Percentiles rank a stretch among this genome's conserved stretches.
phyloP scores from a whole-genome alignment of 1,140 invertebrate genomes.

The Drosophila sucinea region DNA sequence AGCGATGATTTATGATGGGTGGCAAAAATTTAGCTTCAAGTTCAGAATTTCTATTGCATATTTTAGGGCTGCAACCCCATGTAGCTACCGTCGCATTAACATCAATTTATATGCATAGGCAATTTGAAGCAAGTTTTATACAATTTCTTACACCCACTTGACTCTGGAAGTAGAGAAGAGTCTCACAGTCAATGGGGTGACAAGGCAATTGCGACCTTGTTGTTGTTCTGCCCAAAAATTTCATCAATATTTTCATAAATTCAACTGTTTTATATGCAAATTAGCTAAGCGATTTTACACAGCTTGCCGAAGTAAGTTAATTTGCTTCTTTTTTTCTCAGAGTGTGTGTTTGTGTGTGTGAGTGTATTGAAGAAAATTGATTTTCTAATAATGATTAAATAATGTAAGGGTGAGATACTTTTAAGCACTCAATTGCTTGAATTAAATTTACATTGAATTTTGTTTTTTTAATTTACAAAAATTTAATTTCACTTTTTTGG shows the following conservation, averaged over 20 bases:
- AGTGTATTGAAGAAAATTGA: conserved; percentile 28
- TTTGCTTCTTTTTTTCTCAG: conserved; percentile 54
- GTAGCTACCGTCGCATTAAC: conserved; percentile 64
- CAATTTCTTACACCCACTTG: conserved; percentile 82
- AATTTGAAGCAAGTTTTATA: conserved; percentile 82
- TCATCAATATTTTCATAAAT: conserved; percentile 79
- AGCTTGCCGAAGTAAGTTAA: conserved; percentile 57
- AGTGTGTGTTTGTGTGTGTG: conserved; percentile 48
- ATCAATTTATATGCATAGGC: conserved; percentile 83
- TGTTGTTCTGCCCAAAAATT: conserved; percentile 61
- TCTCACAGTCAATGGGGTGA: conserved; percentile 54
- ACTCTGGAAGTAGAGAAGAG: conserved; percentile 57
- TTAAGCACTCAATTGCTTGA: conserved; percentile 50
- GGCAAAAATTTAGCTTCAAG: conserved; percentile 5
- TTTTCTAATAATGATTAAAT: conserved; percentile 2
- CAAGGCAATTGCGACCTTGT: conserved; percentile 15
- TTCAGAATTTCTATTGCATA: conserved; percentile 42
- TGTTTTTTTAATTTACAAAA: too few species aligned
- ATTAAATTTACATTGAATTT: conserved; percentile 38
- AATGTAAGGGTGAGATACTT: conserved; percentile 2
- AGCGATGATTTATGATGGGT: conserved; percentile 38
- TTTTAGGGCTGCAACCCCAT: conserved; percentile 40
- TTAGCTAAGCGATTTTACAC: conserved; percentile 75
- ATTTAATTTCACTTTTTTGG: too few species aligned
- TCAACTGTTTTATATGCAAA: conserved; percentile 83